These are phyloP conservation scores for Samia ricini DNA, from an alignment of 1,140 invertebrate species.

Conservation along the genomic window DNA sequence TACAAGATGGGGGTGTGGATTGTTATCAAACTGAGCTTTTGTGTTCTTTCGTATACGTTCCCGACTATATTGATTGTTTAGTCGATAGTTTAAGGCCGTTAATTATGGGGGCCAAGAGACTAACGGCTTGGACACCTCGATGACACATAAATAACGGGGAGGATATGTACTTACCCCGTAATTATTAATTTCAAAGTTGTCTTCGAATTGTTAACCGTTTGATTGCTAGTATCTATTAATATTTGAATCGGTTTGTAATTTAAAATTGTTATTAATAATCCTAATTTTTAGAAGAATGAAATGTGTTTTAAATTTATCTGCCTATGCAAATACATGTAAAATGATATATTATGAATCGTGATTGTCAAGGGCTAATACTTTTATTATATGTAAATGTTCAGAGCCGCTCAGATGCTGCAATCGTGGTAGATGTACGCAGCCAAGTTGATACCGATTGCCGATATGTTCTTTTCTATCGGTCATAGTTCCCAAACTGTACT, in stretches of 20 bases:
- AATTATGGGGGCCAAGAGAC: slow-evolving; percentile 70
- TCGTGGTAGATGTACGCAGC: no score
- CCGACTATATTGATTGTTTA: slow-evolving; percentile 67
- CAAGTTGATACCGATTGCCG: no score
- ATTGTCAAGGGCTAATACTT: no score
- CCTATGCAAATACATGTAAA: no score
- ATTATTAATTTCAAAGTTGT: slow-evolving; percentile 50
- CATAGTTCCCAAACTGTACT: no score
- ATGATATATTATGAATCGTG: no score
- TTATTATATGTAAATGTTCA: no score
- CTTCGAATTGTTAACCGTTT: background rate
- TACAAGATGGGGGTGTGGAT: slow-evolving; percentile 43
- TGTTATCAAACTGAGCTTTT: slow-evolving; percentile 72
- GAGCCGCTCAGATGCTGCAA: no score
- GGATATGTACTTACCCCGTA: slow-evolving; percentile 62
- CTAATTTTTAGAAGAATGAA: background rate
- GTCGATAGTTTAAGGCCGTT: slow-evolving; percentile 65
- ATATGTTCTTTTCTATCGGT: no score
- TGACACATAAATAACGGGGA: slow-evolving; percentile 63
- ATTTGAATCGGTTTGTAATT: slow-evolving; percentile 1
- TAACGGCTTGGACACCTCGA: slow-evolving; percentile 61
- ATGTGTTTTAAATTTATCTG: no score
- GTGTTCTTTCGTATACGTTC: slow-evolving; percentile 66
- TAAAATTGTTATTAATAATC: background rate
- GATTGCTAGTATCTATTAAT: background rate